Evolutionary conservation across 2,888 invertebrate species (phyloP), one percentile per base, ranked within the genome.

Genomic region (Drosophila mettleri): DNA sequence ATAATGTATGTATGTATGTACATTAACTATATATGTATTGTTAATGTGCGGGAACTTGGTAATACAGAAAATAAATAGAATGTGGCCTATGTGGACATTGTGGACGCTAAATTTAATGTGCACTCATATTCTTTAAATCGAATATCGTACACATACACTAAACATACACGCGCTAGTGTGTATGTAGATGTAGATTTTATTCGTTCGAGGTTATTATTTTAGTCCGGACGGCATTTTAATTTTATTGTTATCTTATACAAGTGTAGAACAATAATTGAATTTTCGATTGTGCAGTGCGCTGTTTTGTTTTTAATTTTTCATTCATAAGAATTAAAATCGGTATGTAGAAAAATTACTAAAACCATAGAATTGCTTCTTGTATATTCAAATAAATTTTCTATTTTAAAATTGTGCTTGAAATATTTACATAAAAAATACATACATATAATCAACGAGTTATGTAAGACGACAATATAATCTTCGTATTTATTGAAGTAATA

Each of bases 41-140:
- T 52, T 58, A 55, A 52, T 74, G 54, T 58, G 51, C 41, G 48
- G 60, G 16, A 61, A 61, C 39, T 36, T 57, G 48, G 53, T 57
- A 41, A 46, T 58, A 60, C 63, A 72, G 78, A 67, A 74, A 68
- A 64, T 54, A 74, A 57, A 63, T 54, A 63, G 60, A 72, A 60
- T 78, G 87, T 81, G 81, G 71, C 69, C 9, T 12, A 7, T 77
- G 86, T 81, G 84, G 77, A 74, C 74, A 67, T 8, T 45, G 27
- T 29, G 18, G 87, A 81, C 57, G 87, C 66, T 78, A 74, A 74
- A 55, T 74, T 75, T 66, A 53, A 76, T 76, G 77, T 86, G 78
- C 78, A 77, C 69, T 81, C 84, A 84, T 74, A 83, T 77, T 80
- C 46, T 63, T 60, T 39, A 61, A 74, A 68, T 70, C 39, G 49